Base-by-base conservation (phyloP, 1,140 invertebrate genomes). In the Neodiprion lecontei region DNA sequence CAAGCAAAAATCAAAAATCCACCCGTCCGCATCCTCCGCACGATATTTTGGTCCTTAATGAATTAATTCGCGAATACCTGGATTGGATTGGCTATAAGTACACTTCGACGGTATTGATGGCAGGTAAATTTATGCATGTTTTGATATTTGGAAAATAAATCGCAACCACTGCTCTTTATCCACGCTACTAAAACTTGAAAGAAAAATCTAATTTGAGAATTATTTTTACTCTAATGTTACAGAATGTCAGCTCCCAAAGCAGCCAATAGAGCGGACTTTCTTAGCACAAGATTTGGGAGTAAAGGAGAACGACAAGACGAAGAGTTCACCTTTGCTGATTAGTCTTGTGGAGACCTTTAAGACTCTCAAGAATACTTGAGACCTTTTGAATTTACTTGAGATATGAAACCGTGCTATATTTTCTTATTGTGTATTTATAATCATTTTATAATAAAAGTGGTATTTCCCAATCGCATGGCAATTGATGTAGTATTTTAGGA, bases 31-130 rank as follows among this genome's bases (percentile, higher is more conserved):
- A 85, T 47, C 77, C 79, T 7, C 79, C 87, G 8, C 79, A 83
- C 23, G 82, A 89, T 72, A 78, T 89, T 50, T 23, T 86, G 9
- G 76, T 89, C 12, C 47, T 89, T 7, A 90, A 90, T 75, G 87
- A 89, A 79, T 79, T 90, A 1, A 85, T 90, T 48, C 78, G 87
- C 75, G 88, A 90, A 76, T 90, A 89, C 79, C 77, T 89, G 11
- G 85, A 89, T 71, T 89, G 89, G 88, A 88, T 86, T 78, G 88
- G 87, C 48, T 90, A 88, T 72, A 87, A 86, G 53, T 89, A 89
- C 67, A 86, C 87, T 7, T 80, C 84, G 0, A 85, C 77, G 40
- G 83, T 89, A 48, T 81, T 89, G 72, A 72, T 78, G n/a, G 79
- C 87, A 79, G 88, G 88, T 89, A 79, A 71, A 72, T 47, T 74